Percentiles rank a stretch among this genome's conserved stretches.
Conservation (phyloP, 1,140 invertebrate species). For the Panagrolaimus sp. region DNA sequence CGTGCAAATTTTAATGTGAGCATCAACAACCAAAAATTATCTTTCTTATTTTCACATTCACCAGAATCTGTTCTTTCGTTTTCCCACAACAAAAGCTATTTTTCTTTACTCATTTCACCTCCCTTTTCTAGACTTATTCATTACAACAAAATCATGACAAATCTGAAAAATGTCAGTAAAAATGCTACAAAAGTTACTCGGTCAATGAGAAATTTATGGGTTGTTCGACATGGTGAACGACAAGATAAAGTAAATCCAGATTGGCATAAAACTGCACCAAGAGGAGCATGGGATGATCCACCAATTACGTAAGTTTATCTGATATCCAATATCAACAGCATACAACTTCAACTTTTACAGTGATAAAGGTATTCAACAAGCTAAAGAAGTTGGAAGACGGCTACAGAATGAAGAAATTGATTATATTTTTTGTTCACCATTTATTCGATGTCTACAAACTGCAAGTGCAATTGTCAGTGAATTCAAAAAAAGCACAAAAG, state of each 20-base stretch:
- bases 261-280: constrained; percentile 43
- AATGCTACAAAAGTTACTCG: neutral
- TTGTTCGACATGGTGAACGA: constrained; percentile 55
- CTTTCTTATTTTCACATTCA: too few species aligned
- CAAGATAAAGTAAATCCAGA: constrained; percentile 50
- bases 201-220: constrained; percentile 34
- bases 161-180: neutral
- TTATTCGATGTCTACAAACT: constrained; percentile 55
- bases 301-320: constrained; percentile 44
- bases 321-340: neutral
- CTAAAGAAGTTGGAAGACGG: constrained; percentile 41
- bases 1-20: too few species aligned
- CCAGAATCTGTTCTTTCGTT: too few species aligned
- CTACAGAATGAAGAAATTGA: constrained; percentile 38
- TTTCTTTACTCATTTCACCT: too few species aligned
- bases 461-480: constrained; percentile 35
- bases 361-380: constrained; percentile 43
- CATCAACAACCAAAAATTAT: too few species aligned
- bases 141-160: neutral
- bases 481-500: constrained; percentile 13
- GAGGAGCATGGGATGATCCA: constrained; percentile 55
- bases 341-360: constrained; percentile 39
- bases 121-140: too few species aligned
- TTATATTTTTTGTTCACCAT: constrained; percentile 52
- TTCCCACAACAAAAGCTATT: too few species aligned